phyloP scores from a whole-genome alignment of 2,113 vertebrate species.

The Bostrychus sinensis region DNA sequence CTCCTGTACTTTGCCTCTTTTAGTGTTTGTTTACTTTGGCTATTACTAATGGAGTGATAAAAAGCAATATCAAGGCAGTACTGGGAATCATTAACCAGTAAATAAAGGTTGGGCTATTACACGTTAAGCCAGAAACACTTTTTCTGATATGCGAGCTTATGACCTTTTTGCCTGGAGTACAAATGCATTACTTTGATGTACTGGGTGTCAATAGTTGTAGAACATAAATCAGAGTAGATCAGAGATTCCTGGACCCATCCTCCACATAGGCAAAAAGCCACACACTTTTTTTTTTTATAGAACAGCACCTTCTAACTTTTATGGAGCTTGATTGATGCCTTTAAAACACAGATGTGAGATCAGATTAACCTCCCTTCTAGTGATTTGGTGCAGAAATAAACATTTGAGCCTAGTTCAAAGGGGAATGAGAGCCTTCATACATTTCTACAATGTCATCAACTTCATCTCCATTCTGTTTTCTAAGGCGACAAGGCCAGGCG shows the following conservation, averaged over 20 bases:
- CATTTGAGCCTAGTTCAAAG: conserved; percentile 23
- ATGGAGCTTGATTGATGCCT: conserved; percentile 24
- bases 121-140: neutral
- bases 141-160: neutral
- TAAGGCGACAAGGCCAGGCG: conserved; percentile 23
- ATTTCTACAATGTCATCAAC: conserved; percentile 25
- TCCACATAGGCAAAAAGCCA: conserved; percentile 45
- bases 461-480: too few relatives aligned
- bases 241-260: conserved; percentile 39
- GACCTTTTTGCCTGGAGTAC: neutral
- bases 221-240: conserved; percentile 10
- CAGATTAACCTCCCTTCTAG: conserved; percentile 24
- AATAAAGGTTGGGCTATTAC: conserved; percentile 18
- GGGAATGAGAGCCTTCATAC: neutral
- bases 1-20: conserved; percentile 30
- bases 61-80: neutral
- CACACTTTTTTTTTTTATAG: conserved; percentile 42
- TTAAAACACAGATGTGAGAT: conserved; percentile 33
- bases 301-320: conserved; percentile 25
- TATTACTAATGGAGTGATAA: conserved; percentile 10
- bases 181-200: neutral
- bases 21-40: conserved; percentile 15
- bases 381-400: conserved; percentile 29
- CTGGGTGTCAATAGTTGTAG: conserved; percentile 11
- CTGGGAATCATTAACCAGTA: conserved; percentile 31